Evolutionary conservation across 2,113 vertebrate species (phyloP).

Genomic region (Megaceryle torquata): DNA sequence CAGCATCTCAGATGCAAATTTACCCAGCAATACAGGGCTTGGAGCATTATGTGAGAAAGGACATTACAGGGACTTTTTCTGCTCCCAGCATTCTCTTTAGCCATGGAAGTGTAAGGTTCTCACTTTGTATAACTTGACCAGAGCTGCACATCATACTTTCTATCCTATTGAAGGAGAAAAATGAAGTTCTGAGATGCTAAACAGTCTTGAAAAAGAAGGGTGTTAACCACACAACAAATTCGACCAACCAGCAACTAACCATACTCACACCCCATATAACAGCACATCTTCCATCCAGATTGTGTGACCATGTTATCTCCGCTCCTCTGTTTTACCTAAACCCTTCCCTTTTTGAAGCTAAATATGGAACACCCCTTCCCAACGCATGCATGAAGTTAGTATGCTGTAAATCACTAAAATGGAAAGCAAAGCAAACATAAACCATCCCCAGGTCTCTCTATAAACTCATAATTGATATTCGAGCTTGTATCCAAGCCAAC

Average conservation of each 20-base stretch:
- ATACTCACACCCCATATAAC: background rate
- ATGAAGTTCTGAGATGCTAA: background rate
- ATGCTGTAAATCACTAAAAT: background rate
- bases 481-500: background rate
- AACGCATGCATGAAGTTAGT: background rate
- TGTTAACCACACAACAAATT: background rate
- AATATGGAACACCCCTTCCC: background rate
- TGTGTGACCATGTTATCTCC: background rate
- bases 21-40: background rate
- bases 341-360: background rate
- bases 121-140: background rate
- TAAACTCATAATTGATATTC: background rate
- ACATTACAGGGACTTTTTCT: background rate
- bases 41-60: background rate
- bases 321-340: background rate
- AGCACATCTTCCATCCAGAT: background rate
- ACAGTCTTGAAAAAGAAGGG: background rate
- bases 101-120: accelerated
- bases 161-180: background rate
- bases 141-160: background rate
- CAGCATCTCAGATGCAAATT: background rate
- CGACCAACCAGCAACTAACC: background rate
- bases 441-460: background rate
- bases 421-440: background rate
- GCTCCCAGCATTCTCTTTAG: background rate